Evolutionary conservation across 2,797 vertebrate species (phyloP), one percentile per base, ranked within the genome.

Genomic region (Pelobates cultripes): DNA sequence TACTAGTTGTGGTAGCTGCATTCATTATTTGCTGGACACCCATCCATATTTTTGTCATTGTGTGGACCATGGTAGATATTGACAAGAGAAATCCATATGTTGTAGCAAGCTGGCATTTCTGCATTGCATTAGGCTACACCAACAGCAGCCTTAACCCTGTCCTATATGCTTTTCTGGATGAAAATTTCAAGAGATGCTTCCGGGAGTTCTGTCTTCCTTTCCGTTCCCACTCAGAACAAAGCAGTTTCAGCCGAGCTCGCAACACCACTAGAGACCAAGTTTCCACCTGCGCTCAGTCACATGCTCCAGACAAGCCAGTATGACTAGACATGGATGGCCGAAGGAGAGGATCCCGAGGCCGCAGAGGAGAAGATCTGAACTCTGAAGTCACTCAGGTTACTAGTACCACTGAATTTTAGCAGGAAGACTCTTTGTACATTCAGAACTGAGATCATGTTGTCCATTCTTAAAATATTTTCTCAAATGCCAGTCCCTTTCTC

Each of bases 121-220:
- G 97, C 91, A 99, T 99, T 0, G 97, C 97, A 1, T 90, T 99
- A 83, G 97, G 97, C 70, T 99, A 99, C 79, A 96, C 95, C 92
- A 99, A 99, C 93, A 99, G 98, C 93, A 98, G 98, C 86, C 95
- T 99, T 87, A 99, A 99, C 89, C 98, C 98, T 0, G 92, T 99
- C 71, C 94, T 99, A 13, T 99, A 99, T 0, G 97, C 97, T 61
- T 97, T 99, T 90, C 88, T 99, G 86, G 98, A 99, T 57, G 97
- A 99, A 81, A 99, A 99, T 85, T 98, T 99, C 93, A 99, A 98
- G 89, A 93, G 97, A 85, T 99, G 97, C 86, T 98, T 98, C 89
- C 92, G 95, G 43, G 97, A 98, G 86, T 96, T 99, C 88, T 99
- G 98, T 88, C 89, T 96, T 85, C 92, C 94, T 0, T 92, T 96